Percentiles rank a stretch among this genome's conserved stretches.
phyloP scores from a whole-genome alignment of 2,888 invertebrate species.

The Tridacna gigas region DNA sequence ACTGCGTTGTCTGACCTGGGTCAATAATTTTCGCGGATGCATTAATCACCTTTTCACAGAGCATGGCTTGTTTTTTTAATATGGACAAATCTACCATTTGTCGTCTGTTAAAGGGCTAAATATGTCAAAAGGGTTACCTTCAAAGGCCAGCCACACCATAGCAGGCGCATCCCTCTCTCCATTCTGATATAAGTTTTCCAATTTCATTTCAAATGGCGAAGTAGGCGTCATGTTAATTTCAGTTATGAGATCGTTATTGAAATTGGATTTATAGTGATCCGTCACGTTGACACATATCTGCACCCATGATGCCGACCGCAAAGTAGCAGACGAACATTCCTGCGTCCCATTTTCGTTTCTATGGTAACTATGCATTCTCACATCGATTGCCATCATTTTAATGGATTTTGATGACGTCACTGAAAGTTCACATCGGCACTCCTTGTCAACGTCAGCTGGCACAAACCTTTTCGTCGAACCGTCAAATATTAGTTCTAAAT shows the following conservation, averaged over 20 bases:
- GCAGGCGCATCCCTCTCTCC: not conserved
- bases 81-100: no score
- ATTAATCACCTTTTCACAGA: no score
- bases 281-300: not conserved
- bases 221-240: not conserved
- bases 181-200: not conserved
- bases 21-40: no score
- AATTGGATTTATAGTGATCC: slow-evolving; percentile 4
- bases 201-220: not conserved
- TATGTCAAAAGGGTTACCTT: not conserved
- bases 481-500: slow-evolving; percentile 6
- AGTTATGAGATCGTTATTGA: not conserved
- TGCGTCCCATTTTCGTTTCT: slow-evolving; percentile 7
- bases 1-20: no score
- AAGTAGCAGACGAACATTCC: slow-evolving; percentile 15
- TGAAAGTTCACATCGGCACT: not conserved
- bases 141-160: slow-evolving; percentile 15
- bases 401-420: not conserved
- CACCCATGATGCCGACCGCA: not conserved
- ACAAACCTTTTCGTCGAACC: not conserved
- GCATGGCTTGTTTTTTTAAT: no score
- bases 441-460: not conserved
- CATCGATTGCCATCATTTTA: not conserved
- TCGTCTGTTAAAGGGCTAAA: not conserved
- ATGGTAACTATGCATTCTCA: slow-evolving; percentile 1